Evolutionary conservation across 2,888 invertebrate genomes (phyloP).

Genomic region (Athalia circularis): DNA sequence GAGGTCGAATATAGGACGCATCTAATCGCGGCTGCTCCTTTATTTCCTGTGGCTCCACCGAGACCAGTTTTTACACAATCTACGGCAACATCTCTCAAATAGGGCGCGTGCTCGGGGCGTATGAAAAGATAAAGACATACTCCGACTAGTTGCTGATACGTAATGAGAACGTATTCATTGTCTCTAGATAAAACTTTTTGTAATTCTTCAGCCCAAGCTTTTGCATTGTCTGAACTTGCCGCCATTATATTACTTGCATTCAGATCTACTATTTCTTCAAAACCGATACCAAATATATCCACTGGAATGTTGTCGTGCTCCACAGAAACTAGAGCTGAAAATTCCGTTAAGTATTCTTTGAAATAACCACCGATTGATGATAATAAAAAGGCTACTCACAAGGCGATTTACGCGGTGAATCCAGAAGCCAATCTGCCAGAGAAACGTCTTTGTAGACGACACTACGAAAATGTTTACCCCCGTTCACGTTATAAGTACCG

Average conservation of each 20-base stretch:
- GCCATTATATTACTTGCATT: slow-evolving; percentile 99
- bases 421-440: slow-evolving; percentile 92
- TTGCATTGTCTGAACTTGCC: slow-evolving; percentile 94
- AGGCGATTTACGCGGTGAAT: slow-evolving; percentile 77
- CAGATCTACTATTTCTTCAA: slow-evolving; percentile 99
- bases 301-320: slow-evolving; percentile 79
- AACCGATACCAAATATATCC: slow-evolving; percentile 98
- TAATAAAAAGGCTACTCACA: slow-evolving; percentile 58
- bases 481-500: slow-evolving; percentile 99
- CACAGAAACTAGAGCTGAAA: slow-evolving; percentile 72
- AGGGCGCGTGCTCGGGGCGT: slow-evolving; percentile 90
- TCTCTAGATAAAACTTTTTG: slow-evolving; percentile 94
- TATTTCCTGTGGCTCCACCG: slow-evolving; percentile 97
- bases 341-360: not conserved
- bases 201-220: slow-evolving; percentile 96
- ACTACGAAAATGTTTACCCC: slow-evolving; percentile 98
- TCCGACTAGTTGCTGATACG: slow-evolving; percentile 96
- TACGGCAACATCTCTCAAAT: slow-evolving; percentile 93
- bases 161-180: slow-evolving; percentile 90
- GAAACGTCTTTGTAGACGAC: slow-evolving; percentile 94
- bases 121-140: slow-evolving; percentile 98
- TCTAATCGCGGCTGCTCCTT: slow-evolving; percentile 95
- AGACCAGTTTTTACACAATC: slow-evolving; percentile 99
- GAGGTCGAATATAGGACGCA: slow-evolving; percentile 95
- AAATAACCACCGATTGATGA: not conserved